Base-by-base conservation (phyloP, 2,888 invertebrate species). In the Ormyrus nitidulus region DNA sequence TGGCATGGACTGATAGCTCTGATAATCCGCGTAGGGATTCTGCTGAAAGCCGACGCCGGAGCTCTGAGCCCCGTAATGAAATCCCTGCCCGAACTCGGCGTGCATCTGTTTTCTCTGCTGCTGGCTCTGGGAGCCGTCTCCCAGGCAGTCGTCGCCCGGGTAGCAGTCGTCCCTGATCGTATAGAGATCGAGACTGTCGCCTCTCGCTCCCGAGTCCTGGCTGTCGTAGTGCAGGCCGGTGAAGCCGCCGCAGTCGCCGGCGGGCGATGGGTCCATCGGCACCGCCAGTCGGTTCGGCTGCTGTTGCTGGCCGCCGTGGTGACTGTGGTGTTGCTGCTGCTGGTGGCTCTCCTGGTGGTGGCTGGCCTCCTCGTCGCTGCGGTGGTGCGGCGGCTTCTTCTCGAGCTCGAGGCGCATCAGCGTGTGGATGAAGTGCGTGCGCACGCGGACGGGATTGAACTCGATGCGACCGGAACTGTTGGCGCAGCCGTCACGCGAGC, bases 361-460 rank as follows among this genome's bases (percentile, higher is more conserved):
- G 46, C 58, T 66, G 64, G 2, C 44, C 82, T 92, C 92, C 62
- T 92, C 91, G 48, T 77, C 76, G 48, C 92, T 91, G 10, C 79
- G 75, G 48, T 91, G 89, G 34, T 91, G 87, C 53, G 95, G 19
- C n/a, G 79, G 74, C 90, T 96, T 96, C 91, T 95, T 97, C 91
- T 97, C 97, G 86, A 97, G 91, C 83, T 97, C 96, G 84, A 98
- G 90, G 82, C 98, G 94, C 98, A 98, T 98, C 73, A 99, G 93
- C 0, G 99, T 99, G 88, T 98, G 98, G 86, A 99, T 97, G 89
- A 98, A 99, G 91, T 99, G 99, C 13, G 98, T 98, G 83, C 98
- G 94, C 6, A 99, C 99, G 83, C 99, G 93, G 56, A 97, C 94
- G 0, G 98, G 98, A 90, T 98, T 98, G 90, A 99, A 99, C 91